Evolutionary conservation across 2,113 vertebrate species (phyloP).

Genomic region (Siphamia tubifer): DNA sequence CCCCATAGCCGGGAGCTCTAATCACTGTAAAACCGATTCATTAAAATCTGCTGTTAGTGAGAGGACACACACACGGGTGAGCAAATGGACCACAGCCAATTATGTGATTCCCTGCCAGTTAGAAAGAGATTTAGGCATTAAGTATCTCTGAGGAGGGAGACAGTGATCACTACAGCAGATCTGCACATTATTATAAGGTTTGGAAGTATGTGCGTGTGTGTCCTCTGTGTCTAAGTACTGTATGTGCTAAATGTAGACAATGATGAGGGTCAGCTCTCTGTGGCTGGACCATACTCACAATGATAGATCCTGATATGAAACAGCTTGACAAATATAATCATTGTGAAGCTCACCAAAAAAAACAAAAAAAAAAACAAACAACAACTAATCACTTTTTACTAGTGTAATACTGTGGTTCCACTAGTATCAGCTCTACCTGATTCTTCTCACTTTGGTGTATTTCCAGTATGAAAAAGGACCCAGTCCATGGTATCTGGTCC

Average conservation of each 20-base stretch:
- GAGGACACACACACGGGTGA: conserved; percentile 70
- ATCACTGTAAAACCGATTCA: conserved; percentile 76
- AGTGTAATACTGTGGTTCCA: no score
- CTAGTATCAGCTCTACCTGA: no score
- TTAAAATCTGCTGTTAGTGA: conserved; percentile 77
- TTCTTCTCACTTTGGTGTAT: no score
- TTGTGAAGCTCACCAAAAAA: neutral
- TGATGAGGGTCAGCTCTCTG: neutral
- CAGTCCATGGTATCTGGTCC: no score
- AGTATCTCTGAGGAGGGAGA: conserved; percentile 63
- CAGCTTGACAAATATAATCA: neutral
- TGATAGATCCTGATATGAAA: neutral
- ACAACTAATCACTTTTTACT: neutral
- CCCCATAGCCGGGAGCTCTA: conserved; percentile 63
- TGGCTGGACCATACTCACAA: neutral
- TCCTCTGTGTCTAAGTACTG: neutral
- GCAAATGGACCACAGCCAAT: conserved; percentile 77
- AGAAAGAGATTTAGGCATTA: conserved; percentile 74
- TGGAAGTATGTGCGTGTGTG: neutral
- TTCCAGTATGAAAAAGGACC: no score
- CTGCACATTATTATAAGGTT: conserved; percentile 39
- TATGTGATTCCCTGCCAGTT: conserved; percentile 76
- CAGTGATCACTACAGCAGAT: conserved; percentile 60
- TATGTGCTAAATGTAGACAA: neutral
- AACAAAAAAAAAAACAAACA: neutral